Percentiles rank a stretch among this genome's conserved stretches.
phyloP scores from a whole-genome alignment of 2,797 vertebrate genomes.

The Myotis myotis region DNA sequence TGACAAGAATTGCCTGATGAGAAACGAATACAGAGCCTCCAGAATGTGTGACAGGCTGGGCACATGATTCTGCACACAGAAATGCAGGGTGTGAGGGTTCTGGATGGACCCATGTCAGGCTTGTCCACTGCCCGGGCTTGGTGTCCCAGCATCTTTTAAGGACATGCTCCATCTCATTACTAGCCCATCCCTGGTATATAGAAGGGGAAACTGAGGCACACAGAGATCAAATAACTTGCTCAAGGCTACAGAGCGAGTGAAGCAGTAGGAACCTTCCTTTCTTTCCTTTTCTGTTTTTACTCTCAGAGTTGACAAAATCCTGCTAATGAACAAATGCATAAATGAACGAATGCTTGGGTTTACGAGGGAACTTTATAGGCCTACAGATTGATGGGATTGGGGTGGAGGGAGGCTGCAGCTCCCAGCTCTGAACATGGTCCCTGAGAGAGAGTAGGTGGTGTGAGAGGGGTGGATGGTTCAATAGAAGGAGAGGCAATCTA shows the following conservation, averaged over 20 bases:
- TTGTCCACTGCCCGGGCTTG: rapidly evolving
- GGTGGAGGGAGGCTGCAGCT: not conserved
- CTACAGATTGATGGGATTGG: rapidly evolving
- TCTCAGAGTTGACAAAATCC: not conserved
- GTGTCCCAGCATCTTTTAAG: not conserved
- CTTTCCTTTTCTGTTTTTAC: not conserved
- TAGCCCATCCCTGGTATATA: not conserved
- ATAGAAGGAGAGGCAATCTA: not conserved
- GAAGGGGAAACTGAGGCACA: not conserved
- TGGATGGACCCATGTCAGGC: not conserved
- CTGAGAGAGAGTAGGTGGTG: rapidly evolving
- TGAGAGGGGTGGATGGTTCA: not conserved
- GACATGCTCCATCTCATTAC: rapidly evolving
- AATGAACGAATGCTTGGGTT: not conserved
- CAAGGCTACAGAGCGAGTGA: not conserved
- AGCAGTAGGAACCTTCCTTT: not conserved
- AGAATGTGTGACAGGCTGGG: rapidly evolving
- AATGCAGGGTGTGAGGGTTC: rapidly evolving
- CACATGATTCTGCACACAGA: rapidly evolving
- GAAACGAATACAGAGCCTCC: rapidly evolving
- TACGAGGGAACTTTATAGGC: not conserved
- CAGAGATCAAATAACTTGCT: not conserved
- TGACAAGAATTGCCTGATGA: not conserved
- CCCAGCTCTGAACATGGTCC: not conserved
- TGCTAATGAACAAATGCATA: not conserved